Evolutionary conservation across 2,797 vertebrate species (phyloP).

Genomic region (Parauchenoglanis ngamensis): DNA sequence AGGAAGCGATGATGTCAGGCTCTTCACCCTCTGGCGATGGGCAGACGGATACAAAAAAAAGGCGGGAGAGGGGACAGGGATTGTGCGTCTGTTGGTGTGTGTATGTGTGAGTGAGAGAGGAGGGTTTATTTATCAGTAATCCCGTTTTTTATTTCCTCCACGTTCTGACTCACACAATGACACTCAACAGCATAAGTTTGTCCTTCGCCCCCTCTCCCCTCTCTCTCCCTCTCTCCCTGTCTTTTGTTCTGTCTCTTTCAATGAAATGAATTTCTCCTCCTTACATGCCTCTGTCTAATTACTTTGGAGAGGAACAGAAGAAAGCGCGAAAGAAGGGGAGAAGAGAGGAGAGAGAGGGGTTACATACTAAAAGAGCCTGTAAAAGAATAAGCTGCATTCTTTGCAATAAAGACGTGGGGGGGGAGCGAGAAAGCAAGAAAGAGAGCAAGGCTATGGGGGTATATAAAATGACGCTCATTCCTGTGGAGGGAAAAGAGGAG

Average conservation of each 20-base stretch:
- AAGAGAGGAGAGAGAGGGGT: slow-evolving; percentile 55
- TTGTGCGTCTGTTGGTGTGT: slow-evolving; percentile 40
- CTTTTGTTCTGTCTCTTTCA: slow-evolving; percentile 65
- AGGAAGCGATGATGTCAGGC: slow-evolving; percentile 78
- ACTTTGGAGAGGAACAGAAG: slow-evolving; percentile 67
- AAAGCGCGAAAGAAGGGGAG: slow-evolving; percentile 47
- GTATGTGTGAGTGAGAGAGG: slow-evolving; percentile 35
- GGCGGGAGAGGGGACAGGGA: neutral
- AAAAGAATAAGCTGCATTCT: slow-evolving; percentile 81
- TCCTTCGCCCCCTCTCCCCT: slow-evolving; percentile 52
- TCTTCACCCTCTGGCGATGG: slow-evolving; percentile 67
- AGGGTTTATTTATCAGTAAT: slow-evolving; percentile 73
- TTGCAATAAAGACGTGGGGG: slow-evolving; percentile 74
- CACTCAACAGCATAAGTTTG: slow-evolving; percentile 73
- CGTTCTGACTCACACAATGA: slow-evolving; percentile 68
- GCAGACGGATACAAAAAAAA: slow-evolving; percentile 29
- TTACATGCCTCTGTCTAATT: slow-evolving; percentile 79
- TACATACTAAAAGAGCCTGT: slow-evolving; percentile 77
- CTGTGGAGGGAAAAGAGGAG: slow-evolving; percentile 39
- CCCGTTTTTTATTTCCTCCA: slow-evolving; percentile 69
- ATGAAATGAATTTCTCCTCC: slow-evolving; percentile 79
- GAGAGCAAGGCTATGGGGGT: slow-evolving; percentile 38
- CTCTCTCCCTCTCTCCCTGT: slow-evolving; percentile 53
- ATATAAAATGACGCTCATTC: slow-evolving; percentile 53
- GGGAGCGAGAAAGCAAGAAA: slow-evolving; percentile 31